Percentiles rank a stretch among this genome's conserved stretches.
Evolutionary conservation across 2,888 invertebrate genomes (phyloP).

Genomic region (Germaria angustata): DNA sequence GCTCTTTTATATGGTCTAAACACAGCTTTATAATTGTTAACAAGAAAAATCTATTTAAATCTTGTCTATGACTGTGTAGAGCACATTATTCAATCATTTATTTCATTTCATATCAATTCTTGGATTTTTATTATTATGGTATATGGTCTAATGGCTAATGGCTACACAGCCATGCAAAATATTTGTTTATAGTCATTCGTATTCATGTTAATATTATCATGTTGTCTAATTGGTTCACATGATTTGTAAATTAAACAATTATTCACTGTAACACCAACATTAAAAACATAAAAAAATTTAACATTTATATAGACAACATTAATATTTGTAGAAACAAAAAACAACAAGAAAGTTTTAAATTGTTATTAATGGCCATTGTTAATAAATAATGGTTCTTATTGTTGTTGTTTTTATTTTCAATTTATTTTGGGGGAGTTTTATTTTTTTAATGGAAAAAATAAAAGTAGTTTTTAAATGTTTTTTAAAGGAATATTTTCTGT

Average conservation of each 20-base stretch:
- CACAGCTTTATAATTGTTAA: slow-evolving; percentile 75
- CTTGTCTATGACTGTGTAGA: slow-evolving; percentile 63
- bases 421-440: slow-evolving; percentile 20
- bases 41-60: slow-evolving; percentile 74
- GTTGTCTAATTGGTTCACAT: slow-evolving; percentile 71
- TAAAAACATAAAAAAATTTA: neutral
- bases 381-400: neutral
- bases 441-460: neutral
- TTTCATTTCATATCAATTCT: slow-evolving; percentile 29
- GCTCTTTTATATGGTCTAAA: slow-evolving; percentile 24
- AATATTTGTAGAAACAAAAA: neutral
- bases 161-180: slow-evolving; percentile 10
- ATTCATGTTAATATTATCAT: slow-evolving; percentile 63
- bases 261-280: slow-evolving; percentile 63
- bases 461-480: neutral
- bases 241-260: slow-evolving; percentile 78
- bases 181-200: slow-evolving; percentile 42
- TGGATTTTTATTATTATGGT: neutral
- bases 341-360: slow-evolving; percentile 11
- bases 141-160: neutral
- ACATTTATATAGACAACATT: slow-evolving; percentile 21
- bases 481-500: neutral
- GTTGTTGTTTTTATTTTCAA: neutral
- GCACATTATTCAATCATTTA: slow-evolving; percentile 59
- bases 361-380: slow-evolving; percentile 41